These are phyloP conservation scores for Taenaris catops DNA, from an alignment of 2,888 invertebrate genomes.

Conservation along the genomic window DNA sequence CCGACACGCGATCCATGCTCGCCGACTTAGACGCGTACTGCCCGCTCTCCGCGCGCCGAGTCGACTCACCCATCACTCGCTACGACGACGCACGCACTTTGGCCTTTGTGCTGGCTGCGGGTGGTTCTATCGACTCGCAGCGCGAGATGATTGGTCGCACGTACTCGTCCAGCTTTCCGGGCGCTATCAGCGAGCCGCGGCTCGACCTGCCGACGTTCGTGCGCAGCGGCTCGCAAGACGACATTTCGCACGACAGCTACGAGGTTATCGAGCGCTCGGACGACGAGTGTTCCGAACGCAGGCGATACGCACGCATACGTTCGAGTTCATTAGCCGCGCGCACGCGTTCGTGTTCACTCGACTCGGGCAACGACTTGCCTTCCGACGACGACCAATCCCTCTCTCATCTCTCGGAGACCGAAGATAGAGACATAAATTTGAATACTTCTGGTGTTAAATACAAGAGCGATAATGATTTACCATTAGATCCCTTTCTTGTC, in stretches of 20 bases:
- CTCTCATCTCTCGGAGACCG: constrained; percentile 71
- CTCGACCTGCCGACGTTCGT: constrained; percentile 82
- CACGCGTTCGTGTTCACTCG: constrained; percentile 85
- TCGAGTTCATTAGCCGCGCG: constrained; percentile 55
- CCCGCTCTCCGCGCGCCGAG: constrained; percentile 51
- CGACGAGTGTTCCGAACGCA: constrained; percentile 74
- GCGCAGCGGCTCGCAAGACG: constrained; percentile 87
- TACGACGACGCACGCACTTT: constrained; percentile 83
- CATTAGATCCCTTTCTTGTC: constrained; percentile 87
- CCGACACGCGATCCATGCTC: constrained; percentile 55
- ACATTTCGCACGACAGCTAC: constrained; percentile 93
- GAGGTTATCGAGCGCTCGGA: constrained; percentile 89
- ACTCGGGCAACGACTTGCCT: constrained; percentile 88
- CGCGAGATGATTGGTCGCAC: constrained; percentile 85
- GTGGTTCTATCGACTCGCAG: constrained; percentile 79
- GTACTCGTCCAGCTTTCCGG: constrained; percentile 93
- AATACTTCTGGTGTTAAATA: constrained; percentile 81
- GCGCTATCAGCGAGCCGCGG: constrained; percentile 85
- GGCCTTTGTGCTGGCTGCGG: constrained; percentile 77
- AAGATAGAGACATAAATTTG: constrained; percentile 75
- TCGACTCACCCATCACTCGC: constrained; percentile 86
- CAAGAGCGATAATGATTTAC: constrained; percentile 84
- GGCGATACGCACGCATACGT: constrained; percentile 50
- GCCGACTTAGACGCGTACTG: constrained; percentile 58
- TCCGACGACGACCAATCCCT: constrained; percentile 85